Evolutionary conservation across 2,113 vertebrate genomes (phyloP), one percentile per base, ranked within the genome.

Genomic region (Ictalurus furcatus): DNA sequence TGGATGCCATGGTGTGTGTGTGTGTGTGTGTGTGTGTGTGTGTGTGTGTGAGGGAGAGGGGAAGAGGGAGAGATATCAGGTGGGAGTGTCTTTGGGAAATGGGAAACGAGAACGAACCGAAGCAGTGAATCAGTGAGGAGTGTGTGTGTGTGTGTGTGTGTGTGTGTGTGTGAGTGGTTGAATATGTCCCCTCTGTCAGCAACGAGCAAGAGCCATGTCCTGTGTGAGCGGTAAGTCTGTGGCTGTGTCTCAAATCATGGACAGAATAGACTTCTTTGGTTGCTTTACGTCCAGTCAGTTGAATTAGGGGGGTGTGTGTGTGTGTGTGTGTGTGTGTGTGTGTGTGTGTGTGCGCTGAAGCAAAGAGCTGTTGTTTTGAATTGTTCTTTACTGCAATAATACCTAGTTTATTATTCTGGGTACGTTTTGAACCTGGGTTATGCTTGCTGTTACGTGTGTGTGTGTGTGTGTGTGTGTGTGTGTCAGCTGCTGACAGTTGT

Each of bases 201-300:
- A 34, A 2, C 17, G 28, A 79, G 23, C 23, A 80, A 40, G 28
- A 76, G 84, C 16, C 80, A 97, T 97, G 96, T 96, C 95, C 93
- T 97, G 96, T 90, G 92, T 96, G 92, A 96, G 95, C 97, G 96
- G 96, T 97, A 95, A 96, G 94, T 90, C 88, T 59, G n/a, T 56
- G 67, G 19, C 40, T 76, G 74, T 88, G 82, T 85, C 25, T 88
- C 6, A 9, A 13, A 19, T 67, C n/a, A 48, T 85, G 4, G 74
- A 44, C 40, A 54, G 52, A 78, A 25, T 74, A 37, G 34, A 44
- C 6, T 7, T 21, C 40, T 44, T 48, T 7, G 23, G 11, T 25
- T 80, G 48, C 28, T 80, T 58, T 56, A 81, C 54, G 34, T 58
- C 4, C 78, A n/a, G 79, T 58, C n/a, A 81, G n/a, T 81, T 58